These are phyloP conservation scores for Ctenodactylus gundi DNA, from an alignment of 2,113 vertebrate genomes.

Conservation along the genomic window DNA sequence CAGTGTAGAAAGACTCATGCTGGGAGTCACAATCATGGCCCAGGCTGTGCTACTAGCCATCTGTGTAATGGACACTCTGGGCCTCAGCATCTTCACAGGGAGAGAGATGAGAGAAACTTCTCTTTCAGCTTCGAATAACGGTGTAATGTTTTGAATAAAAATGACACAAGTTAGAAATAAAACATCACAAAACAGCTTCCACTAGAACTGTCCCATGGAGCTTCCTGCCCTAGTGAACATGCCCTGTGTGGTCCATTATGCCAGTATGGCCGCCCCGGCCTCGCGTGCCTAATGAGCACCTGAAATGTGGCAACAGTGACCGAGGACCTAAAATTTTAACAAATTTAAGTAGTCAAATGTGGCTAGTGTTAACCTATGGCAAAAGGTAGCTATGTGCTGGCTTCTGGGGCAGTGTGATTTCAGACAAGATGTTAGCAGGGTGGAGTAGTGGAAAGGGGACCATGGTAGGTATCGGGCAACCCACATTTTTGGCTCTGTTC, in stretches of 20 bases:
- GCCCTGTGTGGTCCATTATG: too few relatives aligned
- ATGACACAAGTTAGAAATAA: neutral
- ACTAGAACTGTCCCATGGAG: neutral
- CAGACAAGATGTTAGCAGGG: neutral
- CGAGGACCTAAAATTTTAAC: neutral
- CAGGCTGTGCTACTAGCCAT: neutral
- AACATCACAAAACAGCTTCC: neutral
- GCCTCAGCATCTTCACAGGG: neutral
- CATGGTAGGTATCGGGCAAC: neutral
- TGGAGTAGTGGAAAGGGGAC: neutral
- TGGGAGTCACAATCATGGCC: neutral
- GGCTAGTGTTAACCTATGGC: neutral
- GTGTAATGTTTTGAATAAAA: neutral
- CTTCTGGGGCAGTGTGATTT: neutral
- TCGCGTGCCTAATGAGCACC: neutral
- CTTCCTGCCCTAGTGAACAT: neutral
- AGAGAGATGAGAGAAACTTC: neutral
- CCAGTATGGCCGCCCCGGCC: neutral
- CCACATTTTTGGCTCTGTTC: neutral
- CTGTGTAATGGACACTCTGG: neutral
- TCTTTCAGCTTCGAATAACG: neutral
- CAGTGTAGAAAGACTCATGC: accelerated
- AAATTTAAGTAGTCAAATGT: neutral
- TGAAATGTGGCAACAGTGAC: neutral
- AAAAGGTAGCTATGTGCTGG: neutral